Evolutionary conservation across 2,113 vertebrate species (phyloP), one percentile per base, ranked within the genome.

Genomic region (Megalops atlanticus): DNA sequence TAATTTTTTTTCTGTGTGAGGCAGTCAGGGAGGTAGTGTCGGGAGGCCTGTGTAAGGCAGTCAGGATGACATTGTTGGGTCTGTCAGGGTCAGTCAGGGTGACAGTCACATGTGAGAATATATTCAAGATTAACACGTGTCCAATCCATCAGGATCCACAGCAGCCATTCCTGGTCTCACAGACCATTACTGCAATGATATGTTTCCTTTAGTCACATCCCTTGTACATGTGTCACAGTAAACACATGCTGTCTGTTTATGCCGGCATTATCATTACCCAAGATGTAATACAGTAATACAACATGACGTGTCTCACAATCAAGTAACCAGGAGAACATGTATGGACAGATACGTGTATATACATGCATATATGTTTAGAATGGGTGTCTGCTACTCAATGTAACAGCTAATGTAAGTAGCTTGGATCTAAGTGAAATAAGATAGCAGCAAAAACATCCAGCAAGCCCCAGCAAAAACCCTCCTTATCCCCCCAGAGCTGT

Each of bases 151-250:
- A 38, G 81, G 24, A 27, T 6, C 72, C 39, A 15, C 69, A 16
- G 38, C 45, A 52, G 45, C 41, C 64, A 40, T 54, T 27, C 74
- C 24, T 35, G 72, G 75, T 82, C 75, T 78, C 76, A 72, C 39
- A 27, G 68, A 72, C 68, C 81, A 72, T 77, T 77, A 72, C 81
- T 82, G 76, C 73, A 16, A 21, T 64, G 85, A 89, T 84, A 79
- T 31, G 80, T 74, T 43, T 86, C 85, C 86, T 85, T 84, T 82
- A 87, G 87, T 89, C 24, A 2, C 49, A 84, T 79, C 85, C 81
- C 76, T 12, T 81, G 84, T 82, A 68, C 81, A 88, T 84, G 84
- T 84, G 87, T 86, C 89, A 88, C 83, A 84, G 83, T 80, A 85
- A 31, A 64, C 24, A 64, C 58, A 31, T 11, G 58, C 78, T 79